Conservation (phyloP, 2,888 invertebrate species). For the Tillus elongatus region DNA sequence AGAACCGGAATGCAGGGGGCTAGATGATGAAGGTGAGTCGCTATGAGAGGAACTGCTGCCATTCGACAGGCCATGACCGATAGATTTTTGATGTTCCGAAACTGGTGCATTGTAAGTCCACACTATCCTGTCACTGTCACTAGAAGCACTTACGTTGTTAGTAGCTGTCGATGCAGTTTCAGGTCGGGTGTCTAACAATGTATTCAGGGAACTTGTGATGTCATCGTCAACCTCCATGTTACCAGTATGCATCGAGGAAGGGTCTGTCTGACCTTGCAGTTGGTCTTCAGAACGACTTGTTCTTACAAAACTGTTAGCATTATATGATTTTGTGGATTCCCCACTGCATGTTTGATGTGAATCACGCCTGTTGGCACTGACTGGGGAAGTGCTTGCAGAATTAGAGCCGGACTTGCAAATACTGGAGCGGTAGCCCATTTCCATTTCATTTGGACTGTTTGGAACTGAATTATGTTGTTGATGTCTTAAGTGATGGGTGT, state of each 20-base stretch:
- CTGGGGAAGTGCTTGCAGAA: constrained; percentile 48
- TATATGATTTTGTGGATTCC: constrained; percentile 10
- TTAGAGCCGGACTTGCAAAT: constrained; percentile 40
- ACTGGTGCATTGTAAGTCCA: constrained; percentile 91
- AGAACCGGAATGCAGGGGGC: constrained; percentile 53
- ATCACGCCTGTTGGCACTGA: constrained; percentile 47
- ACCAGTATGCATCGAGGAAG: constrained; percentile 52
- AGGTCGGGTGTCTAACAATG: constrained; percentile 62
- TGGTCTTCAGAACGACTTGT: constrained; percentile 90
- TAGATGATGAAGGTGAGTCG: constrained; percentile 73
- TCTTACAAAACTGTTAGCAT: constrained; percentile 52
- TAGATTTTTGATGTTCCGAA: constrained; percentile 34
- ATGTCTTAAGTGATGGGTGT: constrained; percentile 37
- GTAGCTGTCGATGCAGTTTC: constrained; percentile 27
- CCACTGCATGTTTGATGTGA: constrained; percentile 23
- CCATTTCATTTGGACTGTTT: constrained; percentile 58
- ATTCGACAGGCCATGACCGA: constrained; percentile 52
- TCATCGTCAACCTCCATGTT: constrained; percentile 90
- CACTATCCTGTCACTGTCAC: constrained; percentile 63
- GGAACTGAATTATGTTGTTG: constrained; percentile 54
- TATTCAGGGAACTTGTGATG: constrained; percentile 87
- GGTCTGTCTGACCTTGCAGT: constrained; percentile 71
- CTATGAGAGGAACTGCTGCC: constrained; percentile 52
- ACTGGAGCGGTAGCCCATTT: constrained; percentile 45
- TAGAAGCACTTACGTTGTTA: constrained; percentile 33